Evolutionary conservation across 2,888 invertebrate species (phyloP).

Genomic region (Drosophila birchii): DNA sequence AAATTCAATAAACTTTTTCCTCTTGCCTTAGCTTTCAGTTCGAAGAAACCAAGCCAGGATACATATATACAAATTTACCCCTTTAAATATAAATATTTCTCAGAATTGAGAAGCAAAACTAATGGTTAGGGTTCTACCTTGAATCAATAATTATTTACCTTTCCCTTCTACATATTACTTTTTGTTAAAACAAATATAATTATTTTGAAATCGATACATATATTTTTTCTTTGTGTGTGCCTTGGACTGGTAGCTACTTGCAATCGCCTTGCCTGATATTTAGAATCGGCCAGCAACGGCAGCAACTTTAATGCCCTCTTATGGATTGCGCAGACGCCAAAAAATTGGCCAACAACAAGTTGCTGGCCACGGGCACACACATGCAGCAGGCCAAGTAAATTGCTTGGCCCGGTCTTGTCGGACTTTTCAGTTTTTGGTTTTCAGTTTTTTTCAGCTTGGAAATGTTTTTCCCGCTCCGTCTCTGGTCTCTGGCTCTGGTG

Average conservation of each 20-base stretch:
- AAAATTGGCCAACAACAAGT: constrained; percentile 70
- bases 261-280: constrained; percentile 70
- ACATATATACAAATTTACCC: background rate
- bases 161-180: background rate
- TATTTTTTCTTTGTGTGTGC: background rate
- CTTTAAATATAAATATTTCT: background rate
- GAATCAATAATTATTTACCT: background rate
- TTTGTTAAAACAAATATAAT: background rate
- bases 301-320: constrained; percentile 69
- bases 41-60: background rate
- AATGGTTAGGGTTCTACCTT: background rate
- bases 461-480: constrained; percentile 45
- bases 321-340: constrained; percentile 76
- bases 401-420: constrained; percentile 55
- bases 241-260: constrained; percentile 58
- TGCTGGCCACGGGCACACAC: constrained; percentile 38
- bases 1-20: background rate
- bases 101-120: background rate
- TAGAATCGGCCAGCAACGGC: constrained; percentile 60
- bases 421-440: constrained; percentile 33
- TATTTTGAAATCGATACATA: background rate
- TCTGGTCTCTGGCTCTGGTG: constrained; percentile 26
- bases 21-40: background rate
- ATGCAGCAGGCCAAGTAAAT: constrained; percentile 58
- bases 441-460: constrained; percentile 35